Percentiles rank a stretch among this genome's conserved stretches.
These are phyloP conservation scores for Neoniphon sammara DNA, from an alignment of 2,797 vertebrate genomes.

Conservation along the genomic window DNA sequence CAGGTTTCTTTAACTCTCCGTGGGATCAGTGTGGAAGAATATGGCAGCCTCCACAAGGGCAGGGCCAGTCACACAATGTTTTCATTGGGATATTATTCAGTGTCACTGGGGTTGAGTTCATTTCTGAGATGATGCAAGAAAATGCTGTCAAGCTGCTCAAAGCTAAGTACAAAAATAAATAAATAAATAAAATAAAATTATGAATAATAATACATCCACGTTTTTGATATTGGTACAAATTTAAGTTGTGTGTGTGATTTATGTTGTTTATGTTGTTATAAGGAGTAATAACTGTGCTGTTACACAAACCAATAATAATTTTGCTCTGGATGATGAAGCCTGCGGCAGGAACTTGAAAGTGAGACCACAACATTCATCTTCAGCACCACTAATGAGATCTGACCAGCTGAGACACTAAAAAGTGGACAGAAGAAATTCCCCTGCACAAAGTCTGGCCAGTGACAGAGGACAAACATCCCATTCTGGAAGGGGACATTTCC, in stretches of 20 bases:
- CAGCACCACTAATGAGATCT: background rate
- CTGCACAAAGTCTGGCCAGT: background rate
- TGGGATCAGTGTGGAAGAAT: constrained; percentile 46
- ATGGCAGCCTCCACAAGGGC: constrained; percentile 51
- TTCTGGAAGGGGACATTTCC: background rate
- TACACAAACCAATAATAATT: constrained; percentile 1
- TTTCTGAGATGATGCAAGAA: constrained; percentile 57
- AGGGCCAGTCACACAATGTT: constrained; percentile 35
- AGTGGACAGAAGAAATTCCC: background rate
- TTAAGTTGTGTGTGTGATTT: background rate
- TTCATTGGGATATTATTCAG: constrained; percentile 64
- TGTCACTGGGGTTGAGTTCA: constrained; percentile 44
- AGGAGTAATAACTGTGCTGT: constrained; percentile 1
- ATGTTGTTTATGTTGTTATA: background rate
- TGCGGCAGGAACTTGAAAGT: constrained; percentile 1
- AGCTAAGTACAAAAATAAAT: constrained; percentile 11
- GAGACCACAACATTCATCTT: constrained; percentile 3
- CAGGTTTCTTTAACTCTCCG: constrained; percentile 49
- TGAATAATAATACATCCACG: background rate
- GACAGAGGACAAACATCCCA: background rate
- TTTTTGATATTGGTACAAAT: background rate
- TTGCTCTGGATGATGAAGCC: background rate
- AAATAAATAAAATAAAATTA: background rate
- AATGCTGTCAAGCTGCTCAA: constrained; percentile 23
- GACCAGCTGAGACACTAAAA: background rate